Evolutionary conservation across 2,113 vertebrate species (phyloP).

Genomic region (Ciconia boyciana): DNA sequence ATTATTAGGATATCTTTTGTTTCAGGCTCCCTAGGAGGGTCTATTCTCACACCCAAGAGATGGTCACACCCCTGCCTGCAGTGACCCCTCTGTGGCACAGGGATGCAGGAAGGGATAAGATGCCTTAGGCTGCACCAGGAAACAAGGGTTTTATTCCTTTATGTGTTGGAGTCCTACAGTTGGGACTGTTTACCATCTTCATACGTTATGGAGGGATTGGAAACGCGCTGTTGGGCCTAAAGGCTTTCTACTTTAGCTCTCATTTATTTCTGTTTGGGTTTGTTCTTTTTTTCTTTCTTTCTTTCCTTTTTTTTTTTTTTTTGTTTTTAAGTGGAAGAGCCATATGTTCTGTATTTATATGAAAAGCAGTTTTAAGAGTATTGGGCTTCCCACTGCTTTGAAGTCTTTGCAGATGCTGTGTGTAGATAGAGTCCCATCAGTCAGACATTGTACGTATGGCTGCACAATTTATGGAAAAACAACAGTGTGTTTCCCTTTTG

Average conservation of each 20-base stretch:
- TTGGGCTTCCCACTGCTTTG: background rate
- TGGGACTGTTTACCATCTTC: background rate
- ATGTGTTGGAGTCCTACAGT: background rate
- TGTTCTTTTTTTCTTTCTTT: accelerated
- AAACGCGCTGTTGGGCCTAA: background rate
- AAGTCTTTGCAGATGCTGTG: background rate
- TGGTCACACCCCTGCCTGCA: background rate
- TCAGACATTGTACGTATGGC: background rate
- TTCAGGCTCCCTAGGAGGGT: background rate
- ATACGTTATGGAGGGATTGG: accelerated
- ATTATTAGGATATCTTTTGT: background rate
- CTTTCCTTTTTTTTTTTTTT: background rate
- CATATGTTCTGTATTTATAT: background rate
- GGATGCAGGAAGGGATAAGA: background rate
- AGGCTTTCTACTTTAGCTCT: background rate
- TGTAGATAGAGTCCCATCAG: background rate
- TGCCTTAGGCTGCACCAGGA: background rate
- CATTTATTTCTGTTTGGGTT: background rate
- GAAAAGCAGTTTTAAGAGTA: background rate
- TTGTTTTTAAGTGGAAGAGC: background rate
- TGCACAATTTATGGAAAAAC: background rate
- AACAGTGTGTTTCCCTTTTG: background rate
- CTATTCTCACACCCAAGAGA: background rate
- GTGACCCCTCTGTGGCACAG: background rate
- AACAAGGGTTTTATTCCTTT: background rate